These are phyloP conservation scores for Ischnus inquisitorius DNA, from an alignment of 2,888 invertebrate species.

Conservation along the genomic window DNA sequence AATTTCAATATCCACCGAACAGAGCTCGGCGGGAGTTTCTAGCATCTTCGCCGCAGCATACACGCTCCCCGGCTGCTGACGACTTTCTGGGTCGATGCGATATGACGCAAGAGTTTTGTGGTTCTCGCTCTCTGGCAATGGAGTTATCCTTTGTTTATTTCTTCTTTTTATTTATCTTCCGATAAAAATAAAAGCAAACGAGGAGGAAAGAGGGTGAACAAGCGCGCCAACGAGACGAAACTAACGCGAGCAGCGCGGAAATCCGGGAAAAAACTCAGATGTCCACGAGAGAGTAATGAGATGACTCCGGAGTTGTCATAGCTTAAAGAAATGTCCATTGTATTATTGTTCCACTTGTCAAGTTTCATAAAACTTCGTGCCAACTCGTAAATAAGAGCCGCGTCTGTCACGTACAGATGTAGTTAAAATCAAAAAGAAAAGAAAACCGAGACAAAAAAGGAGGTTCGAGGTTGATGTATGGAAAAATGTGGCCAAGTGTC, in stretches of 20 bases:
- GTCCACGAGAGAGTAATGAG: slow-evolving; percentile 29
- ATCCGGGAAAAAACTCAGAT: slow-evolving; percentile 1
- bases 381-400: slow-evolving; percentile 20
- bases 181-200: slow-evolving; percentile 8
- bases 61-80: not conserved
- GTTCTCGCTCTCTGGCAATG: slow-evolving; percentile 10
- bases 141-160: not conserved
- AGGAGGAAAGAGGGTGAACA: not conserved
- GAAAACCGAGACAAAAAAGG: not conserved
- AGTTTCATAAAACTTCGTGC: not conserved
- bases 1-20: slow-evolving; percentile 60
- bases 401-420: not conserved
- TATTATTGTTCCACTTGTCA: slow-evolving; percentile 33
- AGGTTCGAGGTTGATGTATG: not conserved
- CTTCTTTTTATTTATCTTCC: not conserved
- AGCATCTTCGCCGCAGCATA: slow-evolving; percentile 26
- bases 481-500: slow-evolving; percentile 20
- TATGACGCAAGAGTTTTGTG: slow-evolving; percentile 47
- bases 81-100: slow-evolving; percentile 41
- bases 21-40: slow-evolving; percentile 18
- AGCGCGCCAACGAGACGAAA: slow-evolving; percentile 42
- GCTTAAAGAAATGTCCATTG: slow-evolving; percentile 42
- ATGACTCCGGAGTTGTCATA: slow-evolving; percentile 25
- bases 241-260: slow-evolving; percentile 24
- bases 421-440: slow-evolving; percentile 20